Conservation (phyloP, 64 coral and sea anemone species). For the Montipora sp. region DNA sequence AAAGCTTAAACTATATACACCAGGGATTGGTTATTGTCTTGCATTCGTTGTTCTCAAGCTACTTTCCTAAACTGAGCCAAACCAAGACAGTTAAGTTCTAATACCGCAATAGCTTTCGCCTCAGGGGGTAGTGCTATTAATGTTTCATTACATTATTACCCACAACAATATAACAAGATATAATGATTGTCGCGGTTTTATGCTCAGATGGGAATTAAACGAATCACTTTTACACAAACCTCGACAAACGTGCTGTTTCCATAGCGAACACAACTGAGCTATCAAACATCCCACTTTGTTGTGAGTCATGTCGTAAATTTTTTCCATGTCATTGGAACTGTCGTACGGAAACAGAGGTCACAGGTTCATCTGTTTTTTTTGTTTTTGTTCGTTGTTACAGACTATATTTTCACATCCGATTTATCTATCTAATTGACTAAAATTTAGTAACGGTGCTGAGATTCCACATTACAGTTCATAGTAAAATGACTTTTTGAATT, state of each 20-base stretch:
- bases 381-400: background rate
- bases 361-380: background rate
- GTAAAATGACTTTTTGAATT: no score
- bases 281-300: background rate
- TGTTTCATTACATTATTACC: background rate
- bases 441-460: background rate
- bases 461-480: background rate
- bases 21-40: background rate
- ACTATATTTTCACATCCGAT: background rate
- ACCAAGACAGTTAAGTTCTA: background rate
- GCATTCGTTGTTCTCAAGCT: background rate
- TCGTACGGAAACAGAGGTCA: background rate
- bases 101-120: background rate
- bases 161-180: slow-evolving; percentile 2
- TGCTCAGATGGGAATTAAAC: background rate
- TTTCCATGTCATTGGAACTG: background rate
- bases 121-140: background rate
- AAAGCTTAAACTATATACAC: background rate
- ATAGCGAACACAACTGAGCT: background rate
- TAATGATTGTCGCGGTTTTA: background rate
- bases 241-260: background rate
- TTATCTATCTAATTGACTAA: background rate
- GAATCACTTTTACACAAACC: background rate
- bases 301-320: no score
- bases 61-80: slow-evolving; percentile 17